Percentiles rank a stretch among this genome's conserved stretches.
Conservation (phyloP, 2,888 invertebrate species). For the Torymus texanus region DNA sequence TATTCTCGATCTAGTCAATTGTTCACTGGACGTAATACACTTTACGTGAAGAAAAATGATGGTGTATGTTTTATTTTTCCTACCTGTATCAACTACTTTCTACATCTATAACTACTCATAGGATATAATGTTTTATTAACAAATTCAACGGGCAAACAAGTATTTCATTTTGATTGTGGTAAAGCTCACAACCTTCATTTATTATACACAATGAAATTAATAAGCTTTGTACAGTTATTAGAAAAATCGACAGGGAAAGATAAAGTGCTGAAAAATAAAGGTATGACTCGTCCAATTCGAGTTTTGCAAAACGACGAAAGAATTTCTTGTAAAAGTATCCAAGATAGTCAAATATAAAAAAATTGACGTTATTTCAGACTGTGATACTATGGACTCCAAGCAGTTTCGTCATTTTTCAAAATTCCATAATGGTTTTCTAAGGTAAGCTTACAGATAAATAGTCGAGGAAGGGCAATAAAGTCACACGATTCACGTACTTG, state of each 20-base stretch:
- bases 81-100: not conserved
- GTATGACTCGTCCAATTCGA: slow-evolving; percentile 26
- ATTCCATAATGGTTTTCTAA: slow-evolving; percentile 36
- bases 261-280: slow-evolving; percentile 45
- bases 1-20: slow-evolving; percentile 71
- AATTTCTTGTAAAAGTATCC: slow-evolving; percentile 45
- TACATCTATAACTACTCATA: not conserved
- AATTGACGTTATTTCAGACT: slow-evolving; percentile 38
- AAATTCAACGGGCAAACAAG: slow-evolving; percentile 11
- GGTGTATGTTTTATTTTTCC: slow-evolving; percentile 1
- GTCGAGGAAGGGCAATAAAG: slow-evolving; percentile 52
- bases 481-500: slow-evolving; percentile 46
- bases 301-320: slow-evolving; percentile 50
- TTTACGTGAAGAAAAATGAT: slow-evolving; percentile 51
- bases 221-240: slow-evolving; percentile 58
- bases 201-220: slow-evolving; percentile 57
- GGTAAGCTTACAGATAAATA: slow-evolving; percentile 53
- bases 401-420: slow-evolving; percentile 50
- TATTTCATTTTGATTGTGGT: slow-evolving; percentile 51
- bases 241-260: slow-evolving; percentile 44
- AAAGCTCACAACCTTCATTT: slow-evolving; percentile 55
- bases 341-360: slow-evolving; percentile 42
- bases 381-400: slow-evolving; percentile 22
- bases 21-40: slow-evolving; percentile 68
- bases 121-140: not conserved